A percentile compares a stretch with the other conserved stretches of the same genome.
Evolutionary conservation across 2,797 vertebrate species (phyloP).

Genomic region (Paramormyrops hopkinsi): DNA sequence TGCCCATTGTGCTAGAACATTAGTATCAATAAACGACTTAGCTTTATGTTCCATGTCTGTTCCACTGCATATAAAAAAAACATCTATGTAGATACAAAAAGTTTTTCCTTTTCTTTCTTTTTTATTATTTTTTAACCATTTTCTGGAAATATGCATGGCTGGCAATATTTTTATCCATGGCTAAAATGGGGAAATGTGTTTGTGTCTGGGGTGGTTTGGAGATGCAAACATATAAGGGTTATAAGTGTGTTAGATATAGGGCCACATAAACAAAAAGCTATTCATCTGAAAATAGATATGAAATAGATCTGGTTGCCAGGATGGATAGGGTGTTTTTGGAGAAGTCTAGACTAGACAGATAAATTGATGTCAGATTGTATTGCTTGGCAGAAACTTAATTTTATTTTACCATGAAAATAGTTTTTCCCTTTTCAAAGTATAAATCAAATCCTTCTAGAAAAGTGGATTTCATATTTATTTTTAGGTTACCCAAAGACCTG

Average conservation of each 20-base stretch:
- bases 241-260: not conserved
- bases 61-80: not conserved
- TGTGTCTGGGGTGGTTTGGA: not conserved
- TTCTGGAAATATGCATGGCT: not conserved
- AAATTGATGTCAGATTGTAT: conserved; percentile 4
- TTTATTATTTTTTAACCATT: not conserved
- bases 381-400: conserved; percentile 12
- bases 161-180: not conserved
- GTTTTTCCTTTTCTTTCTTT: not conserved
- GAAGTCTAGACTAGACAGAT: conserved; percentile 14
- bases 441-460: not conserved
- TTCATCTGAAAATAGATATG: not conserved
- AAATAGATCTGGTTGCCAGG: not conserved
- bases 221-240: not conserved
- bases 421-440: not conserved
- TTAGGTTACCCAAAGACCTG: not conserved
- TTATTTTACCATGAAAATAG: conserved; percentile 1
- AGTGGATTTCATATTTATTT: conserved; percentile 2
- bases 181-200: not conserved
- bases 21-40: not conserved
- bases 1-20: not conserved
- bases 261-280: not conserved
- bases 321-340: not conserved
- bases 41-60: not conserved
- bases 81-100: not conserved